These are phyloP conservation scores for Gymnocephalus cernua DNA, from an alignment of 2,113 vertebrate species.

Conservation along the genomic window DNA sequence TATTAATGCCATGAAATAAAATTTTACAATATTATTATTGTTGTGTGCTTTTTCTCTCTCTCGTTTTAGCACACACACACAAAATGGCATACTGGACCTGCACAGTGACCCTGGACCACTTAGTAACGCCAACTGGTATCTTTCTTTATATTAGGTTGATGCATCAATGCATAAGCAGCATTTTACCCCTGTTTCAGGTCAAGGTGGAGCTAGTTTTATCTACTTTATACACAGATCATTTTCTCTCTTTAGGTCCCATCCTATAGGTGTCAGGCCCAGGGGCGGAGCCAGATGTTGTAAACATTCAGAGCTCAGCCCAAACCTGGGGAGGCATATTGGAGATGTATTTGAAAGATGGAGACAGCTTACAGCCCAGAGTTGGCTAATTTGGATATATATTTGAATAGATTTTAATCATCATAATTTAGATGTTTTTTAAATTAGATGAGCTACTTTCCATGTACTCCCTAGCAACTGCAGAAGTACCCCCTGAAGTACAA, in stretches of 20 bases:
- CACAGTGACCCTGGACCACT: not conserved
- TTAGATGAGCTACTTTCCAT: too few relatives aligned
- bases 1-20: conserved; percentile 86
- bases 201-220: not conserved
- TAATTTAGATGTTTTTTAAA: too few relatives aligned
- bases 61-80: not conserved
- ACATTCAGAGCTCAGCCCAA: too few relatives aligned
- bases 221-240: not conserved
- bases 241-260: not conserved
- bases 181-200: not conserved
- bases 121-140: not conserved
- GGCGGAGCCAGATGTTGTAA: too few relatives aligned
- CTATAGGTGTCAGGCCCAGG: not conserved
- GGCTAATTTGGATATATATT: too few relatives aligned
- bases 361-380: too few relatives aligned
- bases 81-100: not conserved
- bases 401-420: too few relatives aligned
- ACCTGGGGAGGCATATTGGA: too few relatives aligned
- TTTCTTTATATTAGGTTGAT: not conserved
- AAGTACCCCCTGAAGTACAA: too few relatives aligned
- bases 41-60: conserved; percentile 8
- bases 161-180: not conserved
- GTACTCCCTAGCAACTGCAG: too few relatives aligned
- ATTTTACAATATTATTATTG: conserved; percentile 81
- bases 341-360: too few relatives aligned